Evolutionary conservation across 64 coral and sea anemone species (phyloP).

Genomic region (Cladopsammia gracilis): DNA sequence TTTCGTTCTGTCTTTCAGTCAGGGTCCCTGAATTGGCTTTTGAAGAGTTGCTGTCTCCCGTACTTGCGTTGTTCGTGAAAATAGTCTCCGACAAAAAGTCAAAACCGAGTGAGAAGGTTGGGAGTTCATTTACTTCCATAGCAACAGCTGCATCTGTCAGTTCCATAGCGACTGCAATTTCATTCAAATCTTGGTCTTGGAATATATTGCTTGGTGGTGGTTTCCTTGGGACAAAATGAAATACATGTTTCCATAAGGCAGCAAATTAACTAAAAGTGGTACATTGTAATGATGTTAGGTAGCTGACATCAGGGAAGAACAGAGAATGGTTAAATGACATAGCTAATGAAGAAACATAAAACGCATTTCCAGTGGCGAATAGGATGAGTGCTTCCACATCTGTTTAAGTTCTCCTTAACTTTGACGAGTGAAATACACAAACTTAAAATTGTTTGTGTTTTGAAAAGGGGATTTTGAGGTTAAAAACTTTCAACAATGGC

Average conservation of each 20-base stretch:
- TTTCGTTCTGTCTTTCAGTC: not conserved
- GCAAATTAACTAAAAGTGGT: too few relatives aligned
- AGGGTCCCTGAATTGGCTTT: not conserved
- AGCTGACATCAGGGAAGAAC: too few relatives aligned
- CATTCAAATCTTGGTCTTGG: slow-evolving; percentile 53
- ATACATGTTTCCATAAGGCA: not conserved
- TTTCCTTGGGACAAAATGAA: not conserved
- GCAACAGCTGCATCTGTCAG: slow-evolving; percentile 76
- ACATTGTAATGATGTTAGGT: too few relatives aligned
- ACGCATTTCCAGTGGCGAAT: too few relatives aligned
- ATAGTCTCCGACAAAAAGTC: slow-evolving; percentile 58
- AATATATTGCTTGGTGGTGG: not conserved
- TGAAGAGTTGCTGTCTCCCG: not conserved
- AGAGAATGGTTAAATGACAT: too few relatives aligned
- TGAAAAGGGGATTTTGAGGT: too few relatives aligned
- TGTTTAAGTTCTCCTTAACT: too few relatives aligned
- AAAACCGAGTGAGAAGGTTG: slow-evolving; percentile 83
- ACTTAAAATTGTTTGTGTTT: too few relatives aligned
- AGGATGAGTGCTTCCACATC: too few relatives aligned
- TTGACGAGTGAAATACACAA: too few relatives aligned
- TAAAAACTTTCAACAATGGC: too few relatives aligned
- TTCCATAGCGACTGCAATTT: slow-evolving; percentile 80
- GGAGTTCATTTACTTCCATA: slow-evolving; percentile 71
- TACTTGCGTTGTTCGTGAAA: not conserved
- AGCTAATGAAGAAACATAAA: too few relatives aligned